Percentiles rank a stretch among this genome's conserved stretches.
Evolutionary conservation across 30 jellyfish, hydroid and myxozoan species (phyloP).

Genomic region (Calvadosia cruxmelitensis): DNA sequence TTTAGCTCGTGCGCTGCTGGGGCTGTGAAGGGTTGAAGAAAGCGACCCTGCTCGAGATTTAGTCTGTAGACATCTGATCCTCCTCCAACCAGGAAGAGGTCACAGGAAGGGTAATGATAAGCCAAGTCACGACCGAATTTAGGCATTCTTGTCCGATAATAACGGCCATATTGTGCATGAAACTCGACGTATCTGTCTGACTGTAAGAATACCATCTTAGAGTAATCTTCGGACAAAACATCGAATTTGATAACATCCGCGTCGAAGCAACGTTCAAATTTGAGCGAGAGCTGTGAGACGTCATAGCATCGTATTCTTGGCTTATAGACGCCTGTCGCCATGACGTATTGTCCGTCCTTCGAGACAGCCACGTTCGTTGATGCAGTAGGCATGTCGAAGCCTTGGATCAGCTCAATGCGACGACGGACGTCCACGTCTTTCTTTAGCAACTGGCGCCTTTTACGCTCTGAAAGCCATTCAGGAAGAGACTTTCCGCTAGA

Average conservation of each 20-base stretch:
- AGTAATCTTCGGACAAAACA: conserved; percentile 82
- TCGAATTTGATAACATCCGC: conserved; percentile 82
- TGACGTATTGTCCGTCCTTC: conserved; percentile 63
- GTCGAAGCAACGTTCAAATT: conserved; percentile 94
- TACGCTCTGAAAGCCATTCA: conserved; percentile 95
- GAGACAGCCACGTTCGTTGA: conserved; percentile 58
- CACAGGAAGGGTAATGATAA: conserved; percentile 84
- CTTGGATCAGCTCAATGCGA: conserved; percentile 93
- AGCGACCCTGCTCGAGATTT: conserved; percentile 91
- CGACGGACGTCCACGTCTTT: conserved; percentile 85
- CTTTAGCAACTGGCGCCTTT: conserved; percentile 77
- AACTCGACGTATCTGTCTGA: conserved; percentile 89
- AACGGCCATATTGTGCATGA: conserved; percentile 96
- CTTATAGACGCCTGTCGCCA: conserved; percentile 88
- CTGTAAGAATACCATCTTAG: conserved; percentile 75
- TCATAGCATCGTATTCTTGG: conserved; percentile 91
- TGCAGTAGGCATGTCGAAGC: conserved; percentile 98
- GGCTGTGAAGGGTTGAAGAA: conserved; percentile 57
- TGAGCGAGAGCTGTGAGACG: conserved; percentile 64
- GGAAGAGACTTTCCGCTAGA: conserved; percentile 97
- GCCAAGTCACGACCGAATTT: conserved; percentile 93
- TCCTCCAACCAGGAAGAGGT: conserved; percentile 77
- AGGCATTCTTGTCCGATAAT: conserved; percentile 98
- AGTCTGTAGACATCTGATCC: conserved; percentile 84
- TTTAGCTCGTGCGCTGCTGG: conserved; percentile 43